Evolutionary conservation across 2,888 invertebrate species (phyloP), one percentile per base, ranked within the genome.

Genomic region (Empis livida): DNA sequence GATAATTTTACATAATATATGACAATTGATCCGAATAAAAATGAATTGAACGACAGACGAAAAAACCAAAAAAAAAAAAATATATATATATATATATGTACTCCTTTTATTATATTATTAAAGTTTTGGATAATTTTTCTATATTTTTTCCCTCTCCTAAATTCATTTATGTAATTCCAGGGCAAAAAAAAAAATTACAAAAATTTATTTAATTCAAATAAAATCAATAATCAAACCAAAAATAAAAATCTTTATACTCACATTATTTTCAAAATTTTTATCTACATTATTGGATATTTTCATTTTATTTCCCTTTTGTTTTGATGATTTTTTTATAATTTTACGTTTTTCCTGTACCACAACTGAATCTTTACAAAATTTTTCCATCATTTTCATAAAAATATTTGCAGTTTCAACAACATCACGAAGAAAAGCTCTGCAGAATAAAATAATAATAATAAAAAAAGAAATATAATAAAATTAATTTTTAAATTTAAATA

Each of bases 351-450:
- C 80, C 61, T 85, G 85, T 5, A 89, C 82, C 11, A 92, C 73
- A 35, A 86, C 70, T 5, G 74, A 71, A 50, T 67, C 64, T 67
- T 75, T 76, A 60, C 82, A 81, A 60, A 74, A 83, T 57, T 73
- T 71, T 59, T 94, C 89, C 61, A 96, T 72, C 81, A 94, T 84
- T 75, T 90, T 92, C 50, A 95, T 65, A 65, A 92, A 95, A 50
- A 93, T 74, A 67, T 96, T 93, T 39, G 84, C 83, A 0, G 92
- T 88, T 68, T 93, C 90, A 9, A 94, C 73, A 47, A 96, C 73
- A 71, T 96, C 95, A 54, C 82, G 80, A 53, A 96, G 72, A 67
- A 86, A 95, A 2, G 77, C 73, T 59, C 87, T 88, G n/a, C n/a
- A n/a, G n/a, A n/a, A n/a, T 62, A 47, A 65, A 68, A 44, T 49